Evolutionary conservation across 2,113 vertebrate genomes (phyloP), one percentile per base, ranked within the genome.

Genomic region (Corythornis madagascariensis): DNA sequence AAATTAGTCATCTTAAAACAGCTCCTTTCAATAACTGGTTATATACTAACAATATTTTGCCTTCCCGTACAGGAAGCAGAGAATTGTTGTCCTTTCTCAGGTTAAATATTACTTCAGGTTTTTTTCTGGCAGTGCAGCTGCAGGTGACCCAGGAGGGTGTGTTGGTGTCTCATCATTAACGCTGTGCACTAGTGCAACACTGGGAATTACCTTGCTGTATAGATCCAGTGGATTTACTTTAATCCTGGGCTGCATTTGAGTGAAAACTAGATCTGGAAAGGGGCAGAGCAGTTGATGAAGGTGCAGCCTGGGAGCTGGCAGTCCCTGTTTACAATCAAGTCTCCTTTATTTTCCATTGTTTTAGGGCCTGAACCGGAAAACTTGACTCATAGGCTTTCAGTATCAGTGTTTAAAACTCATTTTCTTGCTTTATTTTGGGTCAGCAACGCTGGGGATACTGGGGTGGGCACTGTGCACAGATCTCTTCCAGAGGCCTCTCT

Each of bases 201-300:
- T 61, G 61, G 72, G 78, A 47, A 89, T 83, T 70, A 64, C 72
- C 86, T 45, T 26, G 38, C 60, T 1, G 1, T 43, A 35, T 48
- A 70, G 82, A 76, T 63, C 57, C 82, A 55, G 73, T 38, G 57
- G 73, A 83, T 25, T 79, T 52, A 17, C 50, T 64, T 85, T 87
- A 76, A 87, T 93, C 86, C 64, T 75, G 56, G 65, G 45, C 59
- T 69, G 55, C 70, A 29, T 92, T 87, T 89, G 84, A 70, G 90
- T 87, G 88, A 78, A 53, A 84, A 78, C 75, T 73, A 33, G 70
- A 70, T 66, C 71, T 70, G 75, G 88, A 78, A 80, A 48, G 35
- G 57, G 56, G 7, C 13, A 40, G 64, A 52, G 31, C 2, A 1
- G 63, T 25, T 52, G 56, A 40, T 61, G 52, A 33, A 76, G 75